Base-by-base conservation (phyloP, 2,888 invertebrate genomes). In the Idaea aversata region DNA sequence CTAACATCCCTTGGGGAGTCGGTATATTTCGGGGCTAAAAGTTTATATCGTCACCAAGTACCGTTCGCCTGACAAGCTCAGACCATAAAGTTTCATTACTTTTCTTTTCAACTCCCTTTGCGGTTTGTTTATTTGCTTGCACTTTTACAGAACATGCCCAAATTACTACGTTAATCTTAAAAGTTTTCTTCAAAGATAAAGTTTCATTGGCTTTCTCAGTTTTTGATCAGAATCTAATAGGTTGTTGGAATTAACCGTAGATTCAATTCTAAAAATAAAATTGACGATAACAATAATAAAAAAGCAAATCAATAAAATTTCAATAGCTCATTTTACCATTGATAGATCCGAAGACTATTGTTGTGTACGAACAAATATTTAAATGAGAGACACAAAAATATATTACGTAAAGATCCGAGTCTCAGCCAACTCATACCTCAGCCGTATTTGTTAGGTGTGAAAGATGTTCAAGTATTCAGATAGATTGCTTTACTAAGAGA, bases 51-150 rank as follows among this genome's bases (percentile, higher is more conserved):
- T 61, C 62, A 61, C 58, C 59, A 68, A 64, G 34, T 25, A 25
- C 64, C 47, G 38, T 34, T 10, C 15, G 61, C 61, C 61, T 68
- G 69, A 66, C 73, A 71, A 75, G 76, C 72, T 72, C 62, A 35
- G 61, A 63, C 67, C 71, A 63, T 72, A 75, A 80, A 77, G 67
- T 72, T 77, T 72, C 74, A 78, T 80, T 81, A 76, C 72, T 74
- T 77, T 79, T 75, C 74, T 75, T 73, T 66, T 57, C 60, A 77
- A 76, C 75, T 77, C 64, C 62, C 61, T 71, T 71, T 70, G 70
- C 68, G 62, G 67, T 72, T 71, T 69, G 61, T 70, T 80, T 78
- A 82, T 79, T 76, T 73, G 73, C 72, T 77, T 75, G 75, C 75
- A 71, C 66, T 72, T 62, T 65, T 61, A 25, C 62, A 47, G 13